These are phyloP conservation scores for Setipinna tenuifilis DNA, from an alignment of 2,797 vertebrate genomes.

Conservation along the genomic window DNA sequence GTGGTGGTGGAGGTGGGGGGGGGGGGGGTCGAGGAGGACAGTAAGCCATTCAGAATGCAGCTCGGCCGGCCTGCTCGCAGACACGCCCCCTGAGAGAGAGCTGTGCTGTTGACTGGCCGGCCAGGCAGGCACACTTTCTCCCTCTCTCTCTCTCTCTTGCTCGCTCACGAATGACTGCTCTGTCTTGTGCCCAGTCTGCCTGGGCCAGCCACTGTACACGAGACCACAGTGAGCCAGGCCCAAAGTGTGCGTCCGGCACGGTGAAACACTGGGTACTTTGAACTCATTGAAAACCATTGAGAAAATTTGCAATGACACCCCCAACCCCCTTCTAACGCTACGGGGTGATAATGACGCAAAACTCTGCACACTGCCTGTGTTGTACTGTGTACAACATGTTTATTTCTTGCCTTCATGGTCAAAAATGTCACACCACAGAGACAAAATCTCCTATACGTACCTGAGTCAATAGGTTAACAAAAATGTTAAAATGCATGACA, in stretches of 20 bases:
- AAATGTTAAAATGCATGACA: neutral
- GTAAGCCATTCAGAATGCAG: neutral
- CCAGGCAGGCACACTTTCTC: neutral
- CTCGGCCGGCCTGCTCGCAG: neutral
- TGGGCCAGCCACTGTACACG: neutral
- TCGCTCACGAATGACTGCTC: neutral
- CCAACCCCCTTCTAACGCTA: neutral
- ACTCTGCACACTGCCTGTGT: neutral
- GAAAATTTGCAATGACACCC: neutral
- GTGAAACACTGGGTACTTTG: neutral
- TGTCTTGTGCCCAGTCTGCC: neutral
- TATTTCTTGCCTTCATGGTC: neutral
- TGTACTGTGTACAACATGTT: neutral
- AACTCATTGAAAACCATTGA: neutral
- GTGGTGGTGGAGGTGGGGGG: neutral
- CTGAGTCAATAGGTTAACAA: neutral
- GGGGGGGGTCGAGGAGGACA: neutral
- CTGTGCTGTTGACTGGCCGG: neutral
- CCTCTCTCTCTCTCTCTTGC: no score
- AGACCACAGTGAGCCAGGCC: neutral
- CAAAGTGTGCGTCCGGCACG: neutral
- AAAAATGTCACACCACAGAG: neutral
- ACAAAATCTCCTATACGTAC: neutral
- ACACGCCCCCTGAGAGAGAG: conserved; percentile 22
- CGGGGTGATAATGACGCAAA: neutral